Conservation (phyloP, 2,888 invertebrate genomes). For the Alviniconcha strummeri region DNA sequence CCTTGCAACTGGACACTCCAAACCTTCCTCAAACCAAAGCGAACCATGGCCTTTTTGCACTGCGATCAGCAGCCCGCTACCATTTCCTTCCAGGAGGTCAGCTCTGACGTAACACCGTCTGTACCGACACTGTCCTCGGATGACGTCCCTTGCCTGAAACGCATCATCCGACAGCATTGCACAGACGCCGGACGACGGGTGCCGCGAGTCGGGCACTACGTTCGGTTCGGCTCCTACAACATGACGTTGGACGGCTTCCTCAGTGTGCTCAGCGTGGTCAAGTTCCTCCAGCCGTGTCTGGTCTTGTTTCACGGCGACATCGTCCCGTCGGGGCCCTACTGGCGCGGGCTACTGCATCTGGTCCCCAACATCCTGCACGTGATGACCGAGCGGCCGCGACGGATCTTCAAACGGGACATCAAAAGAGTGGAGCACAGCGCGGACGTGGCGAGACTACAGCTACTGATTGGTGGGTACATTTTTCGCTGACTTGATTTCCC, state of each 20-base stretch:
- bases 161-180: constrained; percentile 31
- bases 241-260: constrained; percentile 53
- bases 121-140: constrained; percentile 28
- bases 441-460: constrained; percentile 52
- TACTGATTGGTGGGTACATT: constrained; percentile 45
- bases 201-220: constrained; percentile 59
- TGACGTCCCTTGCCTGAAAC: constrained; percentile 31
- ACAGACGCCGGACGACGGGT: constrained; percentile 23
- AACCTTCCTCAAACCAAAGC: not conserved
- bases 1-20: not conserved
- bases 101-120: not conserved
- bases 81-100: not conserved
- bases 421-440: constrained; percentile 58
- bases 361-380: constrained; percentile 57
- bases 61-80: not conserved
- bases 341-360: constrained; percentile 54
- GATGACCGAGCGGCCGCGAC: constrained; percentile 45
- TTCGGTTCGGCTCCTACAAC: constrained; percentile 52
- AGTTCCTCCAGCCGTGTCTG: constrained; percentile 55
- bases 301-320: constrained; percentile 56
- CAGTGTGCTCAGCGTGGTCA: constrained; percentile 52
- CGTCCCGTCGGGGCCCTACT: constrained; percentile 53
- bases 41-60: not conserved
- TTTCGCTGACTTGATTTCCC: not conserved
- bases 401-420: constrained; percentile 49